Conservation (phyloP, 2,113 vertebrate species). For the Aptenodytes patagonicus region DNA sequence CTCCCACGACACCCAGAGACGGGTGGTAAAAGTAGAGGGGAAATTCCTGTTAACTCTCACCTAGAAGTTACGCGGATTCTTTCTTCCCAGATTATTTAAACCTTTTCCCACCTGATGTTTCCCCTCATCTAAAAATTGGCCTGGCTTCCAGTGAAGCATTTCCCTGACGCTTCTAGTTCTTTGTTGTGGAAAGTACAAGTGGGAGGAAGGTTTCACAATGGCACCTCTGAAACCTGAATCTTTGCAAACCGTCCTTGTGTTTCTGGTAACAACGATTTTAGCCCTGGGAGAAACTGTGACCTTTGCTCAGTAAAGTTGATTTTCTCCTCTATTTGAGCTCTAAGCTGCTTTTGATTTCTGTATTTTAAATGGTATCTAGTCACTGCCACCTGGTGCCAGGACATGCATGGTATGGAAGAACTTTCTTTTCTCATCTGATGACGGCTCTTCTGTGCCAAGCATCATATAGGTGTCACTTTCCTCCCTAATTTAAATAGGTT, state of each 20-base stretch:
- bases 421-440: not conserved
- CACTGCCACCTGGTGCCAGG: not conserved
- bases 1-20: not conserved
- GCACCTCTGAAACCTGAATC: not conserved
- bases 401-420: not conserved
- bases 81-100: not conserved
- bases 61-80: not conserved
- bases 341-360: not conserved
- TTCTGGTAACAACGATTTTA: not conserved
- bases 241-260: not conserved
- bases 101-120: not conserved
- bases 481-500: not conserved
- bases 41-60: not conserved
- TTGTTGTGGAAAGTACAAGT: constrained; percentile 15
- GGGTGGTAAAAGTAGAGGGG: not conserved
- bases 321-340: not conserved
- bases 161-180: not conserved
- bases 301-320: not conserved
- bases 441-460: not conserved
- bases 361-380: not conserved
- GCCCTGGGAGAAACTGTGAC: constrained; percentile 1
- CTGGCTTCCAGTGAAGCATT: constrained; percentile 24
- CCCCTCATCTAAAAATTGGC: not conserved
- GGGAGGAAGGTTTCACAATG: not conserved
- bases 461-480: not conserved